Evolutionary conservation across 2,888 invertebrate genomes (phyloP).

Genomic region (Eurytoma adleriae): DNA sequence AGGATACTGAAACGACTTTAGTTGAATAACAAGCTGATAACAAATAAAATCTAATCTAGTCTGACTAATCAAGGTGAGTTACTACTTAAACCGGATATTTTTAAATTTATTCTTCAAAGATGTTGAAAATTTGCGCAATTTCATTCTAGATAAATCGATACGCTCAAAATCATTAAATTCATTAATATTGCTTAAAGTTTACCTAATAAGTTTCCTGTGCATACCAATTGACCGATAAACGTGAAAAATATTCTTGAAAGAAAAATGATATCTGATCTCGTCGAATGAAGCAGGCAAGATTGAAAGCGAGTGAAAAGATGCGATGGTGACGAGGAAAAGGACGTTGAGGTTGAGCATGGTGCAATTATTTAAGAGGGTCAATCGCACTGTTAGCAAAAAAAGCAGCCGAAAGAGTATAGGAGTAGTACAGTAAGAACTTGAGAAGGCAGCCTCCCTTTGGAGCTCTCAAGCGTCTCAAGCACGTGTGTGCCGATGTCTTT

Average conservation of each 20-base stretch:
- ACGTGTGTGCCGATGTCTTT: conserved; percentile 64
- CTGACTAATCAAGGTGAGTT: conserved; percentile 55
- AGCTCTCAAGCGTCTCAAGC: conserved; percentile 46
- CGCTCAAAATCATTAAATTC: conserved; percentile 11
- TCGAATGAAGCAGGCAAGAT: too few species aligned
- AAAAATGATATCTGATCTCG: too few species aligned
- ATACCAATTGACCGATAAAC: background rate
- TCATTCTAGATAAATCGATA: background rate
- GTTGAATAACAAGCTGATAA: background rate
- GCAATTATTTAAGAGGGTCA: conserved; percentile 48
- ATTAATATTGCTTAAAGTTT: conserved; percentile 25
- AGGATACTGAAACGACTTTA: too few species aligned
- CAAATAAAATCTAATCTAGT: conserved; percentile 22
- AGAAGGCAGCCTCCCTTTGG: conserved; percentile 3
- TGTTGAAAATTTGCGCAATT: conserved; percentile 31
- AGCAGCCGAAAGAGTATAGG: too few species aligned
- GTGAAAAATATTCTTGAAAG: background rate
- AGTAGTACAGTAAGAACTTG: background rate
- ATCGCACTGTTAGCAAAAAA: too few species aligned
- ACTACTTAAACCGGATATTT: conserved; percentile 50
- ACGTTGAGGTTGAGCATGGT: background rate
- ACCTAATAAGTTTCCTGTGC: conserved; percentile 18
- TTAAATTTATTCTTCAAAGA: conserved; percentile 8
- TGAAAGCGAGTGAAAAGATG: too few species aligned
- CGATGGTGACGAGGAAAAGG: too few species aligned